Percentiles rank a stretch among this genome's conserved stretches.
phyloP scores from a whole-genome alignment of 2,797 vertebrate species.

The Kryptolebias ocellatus region DNA sequence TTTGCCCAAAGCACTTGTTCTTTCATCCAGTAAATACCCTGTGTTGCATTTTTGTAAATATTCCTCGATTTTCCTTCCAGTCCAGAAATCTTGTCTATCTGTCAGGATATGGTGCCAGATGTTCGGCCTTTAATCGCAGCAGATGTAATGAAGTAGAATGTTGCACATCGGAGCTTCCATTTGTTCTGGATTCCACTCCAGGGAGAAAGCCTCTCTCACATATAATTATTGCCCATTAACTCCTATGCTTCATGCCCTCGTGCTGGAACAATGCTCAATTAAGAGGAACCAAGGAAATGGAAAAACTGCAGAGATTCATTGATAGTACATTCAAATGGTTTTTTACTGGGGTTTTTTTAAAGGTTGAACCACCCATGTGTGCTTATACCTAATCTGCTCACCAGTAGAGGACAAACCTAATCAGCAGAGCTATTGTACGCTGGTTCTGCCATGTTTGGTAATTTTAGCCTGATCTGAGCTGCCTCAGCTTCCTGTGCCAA shows the following conservation, averaged over 20 bases:
- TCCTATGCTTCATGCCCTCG: conserved; percentile 85
- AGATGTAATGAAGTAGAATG: conserved; percentile 99
- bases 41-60: conserved; percentile 75
- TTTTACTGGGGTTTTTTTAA: conserved; percentile 22
- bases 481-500: conserved; percentile 57
- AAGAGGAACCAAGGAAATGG: conserved; percentile 86
- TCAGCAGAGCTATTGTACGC: conserved; percentile 42
- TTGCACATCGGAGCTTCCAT: conserved; percentile 96
- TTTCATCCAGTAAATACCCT: conserved; percentile 74
- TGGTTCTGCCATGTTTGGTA: conserved; percentile 35
- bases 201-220: conserved; percentile 96
- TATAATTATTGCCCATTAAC: conserved; percentile 98
- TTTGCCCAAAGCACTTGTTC: conserved; percentile 67
- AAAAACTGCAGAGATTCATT: conserved; percentile 72
- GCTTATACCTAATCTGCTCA: conserved; percentile 48
- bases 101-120: conserved; percentile 95
- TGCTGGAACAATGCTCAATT: conserved; percentile 93
- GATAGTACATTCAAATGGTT: conserved; percentile 65
- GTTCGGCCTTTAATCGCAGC: conserved; percentile 96
- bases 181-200: conserved; percentile 95
- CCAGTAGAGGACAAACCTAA: conserved; percentile 48
- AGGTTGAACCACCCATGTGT: conserved; percentile 53
- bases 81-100: conserved; percentile 92
- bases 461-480: conserved; percentile 60
- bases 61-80: conserved; percentile 79